phyloP scores from a whole-genome alignment of 1,140 invertebrate genomes.

The Oryzaephilus surinamensis region DNA sequence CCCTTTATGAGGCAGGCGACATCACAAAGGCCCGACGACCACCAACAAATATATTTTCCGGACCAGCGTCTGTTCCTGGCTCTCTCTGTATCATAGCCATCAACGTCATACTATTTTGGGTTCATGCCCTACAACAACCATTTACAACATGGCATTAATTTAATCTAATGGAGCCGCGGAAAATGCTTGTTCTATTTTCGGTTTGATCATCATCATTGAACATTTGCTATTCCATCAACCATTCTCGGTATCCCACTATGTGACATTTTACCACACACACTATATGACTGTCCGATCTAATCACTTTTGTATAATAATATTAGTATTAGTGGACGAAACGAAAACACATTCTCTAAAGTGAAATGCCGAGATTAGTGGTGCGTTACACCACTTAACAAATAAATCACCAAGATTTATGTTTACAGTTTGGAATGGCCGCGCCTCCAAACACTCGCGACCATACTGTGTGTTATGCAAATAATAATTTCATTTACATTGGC shows the following conservation, averaged over 20 bases:
- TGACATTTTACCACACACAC: no score
- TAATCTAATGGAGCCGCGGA: slow-evolving; percentile 15
- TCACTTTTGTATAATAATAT: no score
- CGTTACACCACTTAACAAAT: slow-evolving; percentile 13
- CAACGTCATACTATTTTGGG: background rate
- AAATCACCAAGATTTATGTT: slow-evolving; percentile 19
- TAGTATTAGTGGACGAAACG: no score
- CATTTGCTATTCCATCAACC: background rate
- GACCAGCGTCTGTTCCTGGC: slow-evolving; percentile 20
- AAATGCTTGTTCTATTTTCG: slow-evolving; percentile 16
- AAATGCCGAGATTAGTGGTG: slow-evolving; percentile 16
- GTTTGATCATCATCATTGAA: slow-evolving; percentile 9
- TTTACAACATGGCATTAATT: slow-evolving; percentile 13
- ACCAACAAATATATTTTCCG: slow-evolving; percentile 24
- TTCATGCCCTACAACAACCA: background rate
- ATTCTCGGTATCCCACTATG: no score
- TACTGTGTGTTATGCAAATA: slow-evolving; percentile 20
- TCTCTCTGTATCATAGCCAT: slow-evolving; percentile 10
- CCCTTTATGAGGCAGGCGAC: slow-evolving; percentile 29
- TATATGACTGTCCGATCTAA: no score
- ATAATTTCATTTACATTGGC: slow-evolving; percentile 19
- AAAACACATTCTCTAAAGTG: no score
- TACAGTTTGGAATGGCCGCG: slow-evolving; percentile 15
- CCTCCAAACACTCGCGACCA: slow-evolving; percentile 12
- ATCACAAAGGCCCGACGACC: slow-evolving; percentile 27